A percentile compares a stretch with the other conserved stretches of the same genome.
Evolutionary conservation across 1,140 invertebrate species (phyloP).

Genomic region (Hyposmocoma kahamanoa): DNA sequence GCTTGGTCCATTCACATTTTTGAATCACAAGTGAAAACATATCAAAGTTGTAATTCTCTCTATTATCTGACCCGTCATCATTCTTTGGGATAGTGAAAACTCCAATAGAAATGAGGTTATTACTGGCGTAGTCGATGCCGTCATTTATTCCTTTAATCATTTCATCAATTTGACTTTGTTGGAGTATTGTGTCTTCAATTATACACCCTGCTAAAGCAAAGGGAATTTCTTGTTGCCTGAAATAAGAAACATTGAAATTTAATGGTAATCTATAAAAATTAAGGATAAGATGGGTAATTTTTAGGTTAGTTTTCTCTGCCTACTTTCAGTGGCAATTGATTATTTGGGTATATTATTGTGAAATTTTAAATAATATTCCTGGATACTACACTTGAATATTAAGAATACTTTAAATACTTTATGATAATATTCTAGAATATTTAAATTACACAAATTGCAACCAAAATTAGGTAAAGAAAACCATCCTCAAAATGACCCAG

Average conservation of each 20-base stretch:
- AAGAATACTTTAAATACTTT: too few relatives aligned
- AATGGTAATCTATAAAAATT: too few relatives aligned
- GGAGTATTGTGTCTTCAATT: slow-evolving; percentile 47
- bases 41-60: slow-evolving; percentile 41
- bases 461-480: too few relatives aligned
- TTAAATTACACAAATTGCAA: too few relatives aligned
- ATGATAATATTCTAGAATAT: too few relatives aligned
- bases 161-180: slow-evolving; percentile 30
- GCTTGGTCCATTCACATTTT: slow-evolving; percentile 47
- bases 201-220: slow-evolving; percentile 64
- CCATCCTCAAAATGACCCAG: too few relatives aligned
- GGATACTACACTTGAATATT: too few relatives aligned
- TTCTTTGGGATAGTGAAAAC: slow-evolving; percentile 53
- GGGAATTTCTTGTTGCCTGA: slow-evolving; percentile 50
- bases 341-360: too few relatives aligned
- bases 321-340: too few relatives aligned
- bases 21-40: slow-evolving; percentile 55
- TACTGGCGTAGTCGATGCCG: slow-evolving; percentile 34
- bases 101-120: slow-evolving; percentile 49
- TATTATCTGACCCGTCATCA: slow-evolving; percentile 14
- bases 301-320: neutral
- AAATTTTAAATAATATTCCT: too few relatives aligned
- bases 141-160: slow-evolving; percentile 38
- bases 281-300: too few relatives aligned
- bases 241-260: too few relatives aligned